These are phyloP conservation scores for Dufourea novaeangliae DNA, from an alignment of 1,140 invertebrate species.

Conservation along the genomic window DNA sequence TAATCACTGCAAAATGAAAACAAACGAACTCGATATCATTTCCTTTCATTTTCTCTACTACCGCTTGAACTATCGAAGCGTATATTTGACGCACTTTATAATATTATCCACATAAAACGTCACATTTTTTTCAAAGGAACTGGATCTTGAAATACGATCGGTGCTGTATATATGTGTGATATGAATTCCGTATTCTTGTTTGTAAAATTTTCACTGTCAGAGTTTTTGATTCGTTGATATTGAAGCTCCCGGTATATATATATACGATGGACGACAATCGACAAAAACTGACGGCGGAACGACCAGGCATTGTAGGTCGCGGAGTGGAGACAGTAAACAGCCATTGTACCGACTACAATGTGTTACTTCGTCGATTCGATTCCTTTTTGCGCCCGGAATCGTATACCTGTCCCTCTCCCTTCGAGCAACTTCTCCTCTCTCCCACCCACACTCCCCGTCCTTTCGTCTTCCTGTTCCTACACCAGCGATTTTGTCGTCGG, in stretches of 20 bases:
- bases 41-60: too few relatives aligned
- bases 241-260: constrained; percentile 28
- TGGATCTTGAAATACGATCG: too few relatives aligned
- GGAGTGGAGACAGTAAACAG: constrained; percentile 79
- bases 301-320: constrained; percentile 73
- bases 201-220: not conserved
- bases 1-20: too few relatives aligned
- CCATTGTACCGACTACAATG: constrained; percentile 61
- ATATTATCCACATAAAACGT: too few relatives aligned
- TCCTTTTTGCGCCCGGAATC: constrained; percentile 61
- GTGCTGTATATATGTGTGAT: too few relatives aligned
- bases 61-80: too few relatives aligned
- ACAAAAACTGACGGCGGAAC: constrained; percentile 78
- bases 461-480: not conserved
- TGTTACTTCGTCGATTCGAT: constrained; percentile 64
- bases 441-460: not conserved
- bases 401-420: constrained; percentile 56
- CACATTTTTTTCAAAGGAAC: too few relatives aligned
- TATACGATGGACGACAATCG: constrained; percentile 68
- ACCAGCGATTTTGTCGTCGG: constrained; percentile 31
- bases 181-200: too few relatives aligned
- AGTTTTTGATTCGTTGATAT: not conserved
- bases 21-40: too few relatives aligned
- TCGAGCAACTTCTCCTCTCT: constrained; percentile 25
- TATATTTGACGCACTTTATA: too few relatives aligned